Base-by-base conservation (phyloP, 2,113 vertebrate genomes). In the Dendrocopos noguchii region DNA sequence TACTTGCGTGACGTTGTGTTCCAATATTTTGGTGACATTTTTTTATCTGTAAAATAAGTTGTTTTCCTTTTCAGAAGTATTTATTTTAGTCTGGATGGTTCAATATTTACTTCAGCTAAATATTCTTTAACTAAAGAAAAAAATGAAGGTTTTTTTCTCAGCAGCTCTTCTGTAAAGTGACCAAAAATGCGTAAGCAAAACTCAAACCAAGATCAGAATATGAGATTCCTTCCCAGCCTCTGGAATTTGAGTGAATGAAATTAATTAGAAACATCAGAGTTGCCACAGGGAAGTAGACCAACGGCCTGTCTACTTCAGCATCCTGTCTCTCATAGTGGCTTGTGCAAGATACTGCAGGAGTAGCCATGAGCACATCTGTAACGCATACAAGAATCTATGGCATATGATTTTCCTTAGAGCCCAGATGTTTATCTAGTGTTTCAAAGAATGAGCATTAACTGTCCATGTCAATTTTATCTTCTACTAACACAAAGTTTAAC, bases 241-340 rank as follows among this genome's bases (percentile, higher is more conserved):
- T 93, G 92, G 87, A 93, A 93, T 96, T 70, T 70, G 56, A 91
- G 73, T 91, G 84, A 93, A 94, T 91, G 28, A 94, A 93, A 84
- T 80, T 92, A 96, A 96, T 93, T 92, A 93, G 80, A 88, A 96
- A 88, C 91, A 96, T 67, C 34, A 94, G 67, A 76, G 64, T 73
- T 70, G 94, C 94, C 59, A 56, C 52, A 76, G 94, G 92, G 86
- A 93, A 84, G 24, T 22, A 76, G 86, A 67, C 92, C 92, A 95
- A 84, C 4, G 0, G 67, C 59, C 66, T 93, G 92, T 93, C 95
- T 95, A 1, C 44, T 95, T 91, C 80, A 84, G 57, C 86, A 93
- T 95, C 92, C 96, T 94, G 92, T 94, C 70, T 95, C 65, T 77
- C 1, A 0, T 75, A 72, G 70, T 65, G 71, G 28, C 71, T 91